phyloP scores from a whole-genome alignment of 2,113 vertebrate genomes.

The Dicentrarchus labrax region DNA sequence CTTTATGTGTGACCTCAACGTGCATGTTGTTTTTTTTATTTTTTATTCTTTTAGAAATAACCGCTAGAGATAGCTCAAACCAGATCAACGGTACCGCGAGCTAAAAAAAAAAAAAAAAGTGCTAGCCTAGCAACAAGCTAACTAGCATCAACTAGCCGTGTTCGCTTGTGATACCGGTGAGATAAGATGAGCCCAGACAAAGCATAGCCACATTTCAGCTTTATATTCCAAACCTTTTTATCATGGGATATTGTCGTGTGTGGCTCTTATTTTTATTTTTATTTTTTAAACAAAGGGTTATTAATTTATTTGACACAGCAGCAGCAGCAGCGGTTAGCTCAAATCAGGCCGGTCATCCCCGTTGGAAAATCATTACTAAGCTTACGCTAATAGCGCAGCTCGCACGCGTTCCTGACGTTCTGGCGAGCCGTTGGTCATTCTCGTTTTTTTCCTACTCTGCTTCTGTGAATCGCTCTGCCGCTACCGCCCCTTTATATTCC shows the following conservation, averaged over 20 bases:
- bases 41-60: no score
- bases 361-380: conserved; percentile 40
- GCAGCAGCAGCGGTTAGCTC: conserved; percentile 42
- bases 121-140: conserved; percentile 27
- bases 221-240: no score
- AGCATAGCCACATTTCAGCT: background rate
- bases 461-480: conserved; percentile 82
- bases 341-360: conserved; percentile 51
- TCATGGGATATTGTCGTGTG: no score
- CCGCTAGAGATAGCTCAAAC: no score
- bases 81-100: conserved; percentile 13
- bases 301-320: fast-evolving
- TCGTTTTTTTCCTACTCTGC: conserved; percentile 66
- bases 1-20: fast-evolving
- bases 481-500: conserved; percentile 82
- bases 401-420: background rate
- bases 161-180: conserved; percentile 28
- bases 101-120: conserved; percentile 22
- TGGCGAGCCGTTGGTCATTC: background rate
- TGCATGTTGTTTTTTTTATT: background rate
- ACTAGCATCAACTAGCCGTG: conserved; percentile 1
- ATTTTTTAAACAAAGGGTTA: background rate
- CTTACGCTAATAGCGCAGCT: conserved; percentile 43
- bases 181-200: background rate
- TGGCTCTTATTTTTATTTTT: fast-evolving